Conservation (phyloP, 2,888 invertebrate species). For the Drosophila fungiperda region DNA sequence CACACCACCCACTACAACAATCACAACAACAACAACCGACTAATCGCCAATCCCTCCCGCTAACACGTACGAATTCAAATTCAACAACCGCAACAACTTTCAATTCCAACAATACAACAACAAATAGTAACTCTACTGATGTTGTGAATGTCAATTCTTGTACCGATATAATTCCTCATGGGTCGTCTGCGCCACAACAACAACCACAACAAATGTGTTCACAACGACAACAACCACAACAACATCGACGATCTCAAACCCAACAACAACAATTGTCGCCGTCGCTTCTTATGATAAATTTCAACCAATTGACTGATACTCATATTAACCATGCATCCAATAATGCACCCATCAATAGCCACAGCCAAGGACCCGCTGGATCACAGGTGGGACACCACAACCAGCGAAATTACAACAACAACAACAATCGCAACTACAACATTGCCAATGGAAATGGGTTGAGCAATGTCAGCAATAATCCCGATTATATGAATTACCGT, state of each 20-base stretch:
- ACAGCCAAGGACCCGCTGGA: slow-evolving; percentile 59
- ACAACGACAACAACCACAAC: slow-evolving; percentile 56
- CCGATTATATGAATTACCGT: slow-evolving; percentile 62
- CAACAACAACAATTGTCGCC: slow-evolving; percentile 53
- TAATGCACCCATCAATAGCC: slow-evolving; percentile 70
- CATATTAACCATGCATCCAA: slow-evolving; percentile 73
- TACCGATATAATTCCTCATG: slow-evolving; percentile 84
- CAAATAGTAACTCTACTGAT: slow-evolving; percentile 84
- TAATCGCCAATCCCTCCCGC: slow-evolving; percentile 83
- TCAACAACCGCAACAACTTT: slow-evolving; percentile 85
- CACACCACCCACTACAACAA: slow-evolving; percentile 42
- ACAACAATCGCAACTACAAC: slow-evolving; percentile 41
- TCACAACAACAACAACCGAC: slow-evolving; percentile 79
- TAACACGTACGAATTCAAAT: slow-evolving; percentile 84
- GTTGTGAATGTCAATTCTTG: slow-evolving; percentile 85
- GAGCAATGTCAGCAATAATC: slow-evolving; percentile 42
- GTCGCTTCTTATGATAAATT: slow-evolving; percentile 61
- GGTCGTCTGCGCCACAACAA: slow-evolving; percentile 62
- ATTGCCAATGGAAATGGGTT: slow-evolving; percentile 41
- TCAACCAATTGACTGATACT: slow-evolving; percentile 65
- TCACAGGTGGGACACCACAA: slow-evolving; percentile 53
- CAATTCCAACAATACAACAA: slow-evolving; percentile 83
- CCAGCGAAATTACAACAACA: slow-evolving; percentile 57
- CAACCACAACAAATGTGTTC: slow-evolving; percentile 60
- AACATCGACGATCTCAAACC: slow-evolving; percentile 53